Percentiles rank a stretch among this genome's conserved stretches.
phyloP scores from a whole-genome alignment of 2,113 vertebrate genomes.

The Phaetusa simplex region DNA sequence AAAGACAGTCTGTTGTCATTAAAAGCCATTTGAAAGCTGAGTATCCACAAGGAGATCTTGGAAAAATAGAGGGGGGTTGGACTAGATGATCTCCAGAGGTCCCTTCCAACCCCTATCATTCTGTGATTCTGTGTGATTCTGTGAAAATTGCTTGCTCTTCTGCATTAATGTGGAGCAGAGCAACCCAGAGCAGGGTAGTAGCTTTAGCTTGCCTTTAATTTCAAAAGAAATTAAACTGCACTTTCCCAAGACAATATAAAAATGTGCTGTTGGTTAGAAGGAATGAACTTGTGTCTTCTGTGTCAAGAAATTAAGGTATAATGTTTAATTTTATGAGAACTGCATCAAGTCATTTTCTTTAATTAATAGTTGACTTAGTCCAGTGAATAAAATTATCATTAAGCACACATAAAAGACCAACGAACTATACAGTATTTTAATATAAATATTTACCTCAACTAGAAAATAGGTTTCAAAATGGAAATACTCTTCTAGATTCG shows the following conservation, averaged over 20 bases:
- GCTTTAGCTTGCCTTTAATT: not conserved
- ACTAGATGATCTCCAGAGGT: no score
- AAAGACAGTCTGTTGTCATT: not conserved
- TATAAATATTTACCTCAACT: not conserved
- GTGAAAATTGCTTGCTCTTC: not conserved
- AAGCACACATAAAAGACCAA: not conserved
- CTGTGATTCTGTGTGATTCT: no score
- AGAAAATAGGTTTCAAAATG: not conserved
- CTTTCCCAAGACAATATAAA: not conserved
- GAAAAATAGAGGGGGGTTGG: not conserved
- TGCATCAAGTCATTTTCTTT: not conserved
- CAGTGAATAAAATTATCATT: not conserved
- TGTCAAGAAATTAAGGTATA: not conserved
- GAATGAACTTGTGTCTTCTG: not conserved
- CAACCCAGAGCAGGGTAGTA: not conserved
- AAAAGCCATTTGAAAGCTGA: not conserved
- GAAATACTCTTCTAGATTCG: not conserved
- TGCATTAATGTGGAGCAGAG: not conserved
- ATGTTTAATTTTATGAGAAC: not conserved
- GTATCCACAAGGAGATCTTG: not conserved
- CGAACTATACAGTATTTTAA: not conserved
- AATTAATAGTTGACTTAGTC: not conserved
- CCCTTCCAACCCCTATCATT: no score
- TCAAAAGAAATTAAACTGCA: not conserved
- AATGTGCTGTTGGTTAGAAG: not conserved